A percentile compares a stretch with the other conserved stretches of the same genome.
phyloP scores from a whole-genome alignment of 1,140 invertebrate genomes.

The Aphidius gifuensis region DNA sequence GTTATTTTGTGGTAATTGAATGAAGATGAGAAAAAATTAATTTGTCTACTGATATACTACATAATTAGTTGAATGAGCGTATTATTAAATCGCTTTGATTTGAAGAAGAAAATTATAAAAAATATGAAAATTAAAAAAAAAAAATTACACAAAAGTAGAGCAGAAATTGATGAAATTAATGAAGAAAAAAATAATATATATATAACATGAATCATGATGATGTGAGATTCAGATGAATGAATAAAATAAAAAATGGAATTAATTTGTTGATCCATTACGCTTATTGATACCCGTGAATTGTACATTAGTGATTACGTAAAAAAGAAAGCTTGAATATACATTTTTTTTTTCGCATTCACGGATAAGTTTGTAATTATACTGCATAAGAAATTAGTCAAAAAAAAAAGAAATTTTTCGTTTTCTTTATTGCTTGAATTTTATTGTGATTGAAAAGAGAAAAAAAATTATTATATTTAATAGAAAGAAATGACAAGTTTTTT shows the following conservation, averaged over 20 bases:
- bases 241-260: background rate
- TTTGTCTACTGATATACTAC: slow-evolving; percentile 21
- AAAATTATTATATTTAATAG: no score
- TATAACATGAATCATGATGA: no score
- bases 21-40: slow-evolving; percentile 30
- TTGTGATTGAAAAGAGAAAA: no score
- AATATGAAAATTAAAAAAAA: background rate
- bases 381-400: no score
- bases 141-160: background rate
- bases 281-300: slow-evolving; percentile 16
- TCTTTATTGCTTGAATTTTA: no score
- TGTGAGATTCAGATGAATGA: no score
- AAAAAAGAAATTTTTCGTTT: no score
- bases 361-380: no score
- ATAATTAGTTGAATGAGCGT: slow-evolving; percentile 2
- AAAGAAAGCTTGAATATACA: slow-evolving; percentile 21
- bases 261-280: slow-evolving; percentile 15
- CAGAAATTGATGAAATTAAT: background rate
- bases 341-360: no score
- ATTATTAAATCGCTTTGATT: slow-evolving; percentile 3
- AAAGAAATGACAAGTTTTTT: no score
- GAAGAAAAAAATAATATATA: background rate
- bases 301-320: slow-evolving; percentile 17
- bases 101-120: background rate
- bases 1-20: slow-evolving; percentile 15